Percentiles rank a stretch among this genome's conserved stretches.
Conservation (phyloP, 2,113 vertebrate genomes). For the Cranoglanis bouderius region DNA sequence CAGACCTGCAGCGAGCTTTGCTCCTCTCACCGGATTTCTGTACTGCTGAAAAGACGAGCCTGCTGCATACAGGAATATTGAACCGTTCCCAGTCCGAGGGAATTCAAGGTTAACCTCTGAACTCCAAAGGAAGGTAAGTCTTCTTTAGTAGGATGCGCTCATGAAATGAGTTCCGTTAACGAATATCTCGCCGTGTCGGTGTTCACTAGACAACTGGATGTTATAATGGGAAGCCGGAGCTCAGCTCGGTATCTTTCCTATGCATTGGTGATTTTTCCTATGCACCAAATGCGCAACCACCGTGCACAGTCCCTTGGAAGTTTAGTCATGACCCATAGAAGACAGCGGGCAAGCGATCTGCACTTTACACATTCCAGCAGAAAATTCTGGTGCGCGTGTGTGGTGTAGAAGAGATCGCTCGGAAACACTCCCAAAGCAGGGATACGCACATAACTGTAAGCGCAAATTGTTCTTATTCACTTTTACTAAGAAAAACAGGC, state of each 20-base stretch:
- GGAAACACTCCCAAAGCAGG: neutral
- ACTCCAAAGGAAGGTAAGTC: slow-evolving; percentile 47
- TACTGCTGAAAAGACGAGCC: slow-evolving; percentile 53
- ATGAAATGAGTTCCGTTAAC: neutral
- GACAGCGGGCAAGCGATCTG: neutral
- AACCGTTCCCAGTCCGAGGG: slow-evolving; percentile 15
- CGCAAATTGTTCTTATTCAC: neutral
- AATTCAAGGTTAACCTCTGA: slow-evolving; percentile 37
- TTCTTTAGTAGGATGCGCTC: neutral
- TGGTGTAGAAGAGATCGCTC: neutral
- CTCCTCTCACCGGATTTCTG: slow-evolving; percentile 51
- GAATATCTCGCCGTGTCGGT: neutral
- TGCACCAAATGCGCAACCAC: neutral
- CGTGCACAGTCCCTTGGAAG: neutral
- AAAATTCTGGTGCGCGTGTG: neutral
- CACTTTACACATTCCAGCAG: neutral
- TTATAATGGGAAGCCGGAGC: neutral
- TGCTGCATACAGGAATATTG: slow-evolving; percentile 67
- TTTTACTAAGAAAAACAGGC: neutral
- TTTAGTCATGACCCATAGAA: neutral
- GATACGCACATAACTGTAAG: neutral
- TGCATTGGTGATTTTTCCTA: neutral
- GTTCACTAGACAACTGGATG: neutral
- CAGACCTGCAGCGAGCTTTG: slow-evolving; percentile 48
- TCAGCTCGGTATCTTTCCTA: neutral